These are phyloP conservation scores for Otis tarda DNA, from an alignment of 2,113 vertebrate species.

Conservation along the genomic window DNA sequence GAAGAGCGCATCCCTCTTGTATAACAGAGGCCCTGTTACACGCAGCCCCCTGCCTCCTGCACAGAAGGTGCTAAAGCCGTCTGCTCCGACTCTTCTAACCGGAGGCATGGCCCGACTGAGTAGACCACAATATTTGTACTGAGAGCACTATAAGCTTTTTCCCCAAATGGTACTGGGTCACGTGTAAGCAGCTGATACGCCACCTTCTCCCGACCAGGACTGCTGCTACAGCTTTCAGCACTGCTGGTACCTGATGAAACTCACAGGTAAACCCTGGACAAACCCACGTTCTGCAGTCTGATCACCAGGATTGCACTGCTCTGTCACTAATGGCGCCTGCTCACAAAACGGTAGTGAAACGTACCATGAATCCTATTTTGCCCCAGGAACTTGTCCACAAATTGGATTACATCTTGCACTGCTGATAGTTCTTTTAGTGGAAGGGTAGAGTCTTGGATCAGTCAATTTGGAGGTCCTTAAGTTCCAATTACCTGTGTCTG, in stretches of 20 bases:
- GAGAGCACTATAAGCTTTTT: background rate
- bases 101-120: background rate
- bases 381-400: background rate
- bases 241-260: background rate
- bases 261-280: background rate
- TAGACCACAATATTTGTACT: background rate
- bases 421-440: background rate
- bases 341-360: background rate
- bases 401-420: background rate
- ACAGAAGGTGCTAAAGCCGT: background rate
- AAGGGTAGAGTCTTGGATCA: background rate
- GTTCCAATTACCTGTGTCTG: background rate
- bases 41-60: background rate
- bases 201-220: background rate
- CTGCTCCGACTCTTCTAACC: background rate
- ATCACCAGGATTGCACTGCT: background rate
- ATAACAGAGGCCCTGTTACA: background rate
- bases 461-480: background rate
- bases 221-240: background rate
- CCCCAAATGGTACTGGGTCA: background rate
- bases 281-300: background rate
- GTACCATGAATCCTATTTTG: background rate
- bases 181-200: background rate
- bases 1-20: background rate
- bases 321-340: background rate